Percentiles rank a stretch among this genome's conserved stretches.
Evolutionary conservation across 2,888 invertebrate genomes (phyloP).

Genomic region (Drosophila ustulata): DNA sequence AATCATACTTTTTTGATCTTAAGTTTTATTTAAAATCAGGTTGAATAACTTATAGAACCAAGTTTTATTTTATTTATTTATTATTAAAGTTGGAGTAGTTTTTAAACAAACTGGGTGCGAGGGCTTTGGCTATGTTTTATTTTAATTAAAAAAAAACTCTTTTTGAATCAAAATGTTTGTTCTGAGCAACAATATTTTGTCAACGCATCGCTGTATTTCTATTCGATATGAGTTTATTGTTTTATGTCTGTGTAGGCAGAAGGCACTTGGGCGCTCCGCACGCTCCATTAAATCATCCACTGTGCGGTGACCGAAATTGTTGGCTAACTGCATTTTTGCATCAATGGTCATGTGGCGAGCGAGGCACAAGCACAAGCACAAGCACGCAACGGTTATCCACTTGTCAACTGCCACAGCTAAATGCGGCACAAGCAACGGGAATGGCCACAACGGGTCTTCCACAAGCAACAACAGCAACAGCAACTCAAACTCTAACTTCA

Average conservation of each 20-base stretch:
- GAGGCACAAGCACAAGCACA: conserved; percentile 12
- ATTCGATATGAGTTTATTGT: background rate
- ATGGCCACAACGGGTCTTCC: conserved; percentile 41
- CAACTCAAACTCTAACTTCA: background rate
- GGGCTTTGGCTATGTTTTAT: too few relatives aligned
- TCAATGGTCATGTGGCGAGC: conserved; percentile 67
- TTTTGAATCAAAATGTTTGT: background rate
- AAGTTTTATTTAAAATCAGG: too few relatives aligned
- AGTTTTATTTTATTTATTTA: too few relatives aligned
- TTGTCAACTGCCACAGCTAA: conserved; percentile 62
- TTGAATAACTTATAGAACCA: too few relatives aligned
- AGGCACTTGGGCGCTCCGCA: conserved; percentile 54
- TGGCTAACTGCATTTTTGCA: conserved; percentile 77
- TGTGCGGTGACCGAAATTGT: conserved; percentile 40
- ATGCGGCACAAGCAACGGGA: conserved; percentile 72
- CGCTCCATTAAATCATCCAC: conserved; percentile 71
- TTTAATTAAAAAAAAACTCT: too few relatives aligned
- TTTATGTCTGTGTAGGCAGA: conserved; percentile 13
- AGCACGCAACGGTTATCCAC: conserved; percentile 58
- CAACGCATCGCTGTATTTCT: background rate
- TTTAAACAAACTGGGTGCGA: too few relatives aligned
- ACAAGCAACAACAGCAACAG: background rate
- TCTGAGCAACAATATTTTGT: background rate
- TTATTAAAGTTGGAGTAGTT: too few relatives aligned
- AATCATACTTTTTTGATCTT: background rate